Conservation (phyloP, 2,113 vertebrate genomes). For the Struthio camelus region DNA sequence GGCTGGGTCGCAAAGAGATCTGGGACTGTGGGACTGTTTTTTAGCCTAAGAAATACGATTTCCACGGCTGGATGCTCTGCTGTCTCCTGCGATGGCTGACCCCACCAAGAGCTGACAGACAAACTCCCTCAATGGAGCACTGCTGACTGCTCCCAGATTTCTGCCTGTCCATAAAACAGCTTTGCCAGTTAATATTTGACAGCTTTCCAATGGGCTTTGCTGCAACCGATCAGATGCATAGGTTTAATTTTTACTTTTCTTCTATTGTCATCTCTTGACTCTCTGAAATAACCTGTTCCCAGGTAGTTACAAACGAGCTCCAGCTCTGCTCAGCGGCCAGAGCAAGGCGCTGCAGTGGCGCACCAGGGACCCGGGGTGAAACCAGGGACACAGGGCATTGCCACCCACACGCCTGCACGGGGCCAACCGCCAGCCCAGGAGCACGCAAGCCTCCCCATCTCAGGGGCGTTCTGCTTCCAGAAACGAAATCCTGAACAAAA, state of each 20-base stretch:
- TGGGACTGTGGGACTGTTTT: neutral
- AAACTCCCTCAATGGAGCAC: neutral
- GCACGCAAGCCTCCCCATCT: too few relatives aligned
- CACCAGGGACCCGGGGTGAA: neutral
- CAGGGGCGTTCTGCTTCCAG: too few relatives aligned
- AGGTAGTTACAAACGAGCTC: too few relatives aligned
- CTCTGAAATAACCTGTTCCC: neutral
- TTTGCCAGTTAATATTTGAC: neutral
- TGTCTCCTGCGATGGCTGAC: too few relatives aligned
- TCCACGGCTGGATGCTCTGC: neutral
- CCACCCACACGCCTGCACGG: too few relatives aligned
- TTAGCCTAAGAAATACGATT: neutral
- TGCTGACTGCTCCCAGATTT: neutral
- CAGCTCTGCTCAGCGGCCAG: too few relatives aligned
- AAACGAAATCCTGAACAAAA: neutral
- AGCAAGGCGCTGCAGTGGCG: too few relatives aligned
- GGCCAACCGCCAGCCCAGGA: too few relatives aligned
- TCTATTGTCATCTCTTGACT: neutral
- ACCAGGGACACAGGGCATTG: neutral
- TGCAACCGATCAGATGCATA: neutral
- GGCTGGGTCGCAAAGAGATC: neutral
- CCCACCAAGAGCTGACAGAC: neutral
- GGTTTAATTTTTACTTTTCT: neutral
- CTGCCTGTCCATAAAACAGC: neutral
- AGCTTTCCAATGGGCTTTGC: neutral